These are phyloP conservation scores for Cyaniris semiargus DNA, from an alignment of 2,888 invertebrate species.

Conservation along the genomic window DNA sequence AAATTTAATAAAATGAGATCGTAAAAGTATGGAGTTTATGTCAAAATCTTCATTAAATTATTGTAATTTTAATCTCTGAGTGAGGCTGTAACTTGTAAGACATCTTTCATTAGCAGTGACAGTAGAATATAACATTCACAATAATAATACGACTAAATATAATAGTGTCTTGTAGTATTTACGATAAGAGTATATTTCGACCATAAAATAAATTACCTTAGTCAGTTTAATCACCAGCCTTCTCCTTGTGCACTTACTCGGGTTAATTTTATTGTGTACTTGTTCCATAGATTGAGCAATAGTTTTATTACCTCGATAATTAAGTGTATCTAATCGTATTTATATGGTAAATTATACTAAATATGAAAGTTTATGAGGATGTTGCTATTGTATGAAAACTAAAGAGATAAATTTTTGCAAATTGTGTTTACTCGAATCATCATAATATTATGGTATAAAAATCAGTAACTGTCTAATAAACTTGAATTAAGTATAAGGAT, in stretches of 20 bases:
- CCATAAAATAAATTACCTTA: neutral
- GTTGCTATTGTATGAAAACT: neutral
- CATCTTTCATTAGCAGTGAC: neutral
- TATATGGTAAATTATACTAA: too few relatives aligned
- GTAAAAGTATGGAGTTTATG: too few relatives aligned
- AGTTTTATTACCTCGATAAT: neutral
- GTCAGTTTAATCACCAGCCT: neutral
- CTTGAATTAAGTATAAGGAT: too few relatives aligned
- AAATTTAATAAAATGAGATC: too few relatives aligned
- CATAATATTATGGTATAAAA: too few relatives aligned
- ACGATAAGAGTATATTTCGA: neutral
- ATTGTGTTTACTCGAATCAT: neutral
- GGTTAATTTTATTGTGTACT: constrained; percentile 48
- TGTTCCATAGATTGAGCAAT: neutral
- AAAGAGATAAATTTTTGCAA: neutral
- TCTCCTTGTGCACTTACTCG: neutral
- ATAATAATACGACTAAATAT: neutral
- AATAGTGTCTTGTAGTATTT: neutral
- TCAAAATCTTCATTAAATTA: too few relatives aligned
- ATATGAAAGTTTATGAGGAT: neutral
- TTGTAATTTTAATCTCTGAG: too few relatives aligned
- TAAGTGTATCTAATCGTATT: neutral
- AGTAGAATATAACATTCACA: neutral
- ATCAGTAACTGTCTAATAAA: too few relatives aligned
- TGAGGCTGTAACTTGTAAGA: neutral